Conservation (phyloP, 2,888 invertebrate genomes). For the Leptarthrus brevirostris region DNA sequence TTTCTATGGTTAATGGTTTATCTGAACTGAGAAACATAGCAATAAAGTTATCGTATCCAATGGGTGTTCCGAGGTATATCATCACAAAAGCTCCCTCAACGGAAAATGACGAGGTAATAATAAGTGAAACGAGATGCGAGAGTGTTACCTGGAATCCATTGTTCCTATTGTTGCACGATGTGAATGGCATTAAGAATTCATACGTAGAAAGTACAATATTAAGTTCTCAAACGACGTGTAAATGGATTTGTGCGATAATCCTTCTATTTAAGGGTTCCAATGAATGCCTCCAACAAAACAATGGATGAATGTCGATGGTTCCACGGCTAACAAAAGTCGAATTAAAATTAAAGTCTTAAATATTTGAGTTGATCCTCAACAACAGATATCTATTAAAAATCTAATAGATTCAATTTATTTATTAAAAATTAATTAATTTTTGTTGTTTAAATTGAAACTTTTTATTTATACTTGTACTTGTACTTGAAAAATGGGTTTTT, state of each 20-base stretch:
- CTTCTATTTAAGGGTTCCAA: slow-evolving; percentile 24
- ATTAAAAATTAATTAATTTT: no score
- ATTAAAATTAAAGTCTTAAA: slow-evolving; percentile 4
- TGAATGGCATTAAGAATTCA: slow-evolving; percentile 47
- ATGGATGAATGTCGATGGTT: slow-evolving; percentile 3
- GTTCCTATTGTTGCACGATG: slow-evolving; percentile 40
- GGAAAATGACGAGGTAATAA: slow-evolving; percentile 47
- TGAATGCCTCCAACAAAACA: slow-evolving; percentile 40
- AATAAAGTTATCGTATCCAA: slow-evolving; percentile 2
- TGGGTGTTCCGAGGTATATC: background rate
- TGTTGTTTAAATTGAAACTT: no score
- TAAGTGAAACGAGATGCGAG: slow-evolving; percentile 24
- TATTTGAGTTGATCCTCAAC: no score
- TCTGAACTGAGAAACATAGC: slow-evolving; percentile 33
- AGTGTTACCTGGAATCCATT: slow-evolving; percentile 49
- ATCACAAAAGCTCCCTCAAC: slow-evolving; percentile 31
- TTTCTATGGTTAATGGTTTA: slow-evolving; percentile 19
- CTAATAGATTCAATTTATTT: no score
- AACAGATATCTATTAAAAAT: no score
- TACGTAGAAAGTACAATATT: slow-evolving; percentile 21
- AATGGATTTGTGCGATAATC: slow-evolving; percentile 47
- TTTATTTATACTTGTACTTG: no score
- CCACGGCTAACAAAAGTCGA: slow-evolving; percentile 17
- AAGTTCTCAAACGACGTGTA: slow-evolving; percentile 49
- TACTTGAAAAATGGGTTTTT: no score